A percentile compares a stretch with the other conserved stretches of the same genome.
These are phyloP conservation scores for Merops nubicus DNA, from an alignment of 2,113 vertebrate species.

Conservation along the genomic window DNA sequence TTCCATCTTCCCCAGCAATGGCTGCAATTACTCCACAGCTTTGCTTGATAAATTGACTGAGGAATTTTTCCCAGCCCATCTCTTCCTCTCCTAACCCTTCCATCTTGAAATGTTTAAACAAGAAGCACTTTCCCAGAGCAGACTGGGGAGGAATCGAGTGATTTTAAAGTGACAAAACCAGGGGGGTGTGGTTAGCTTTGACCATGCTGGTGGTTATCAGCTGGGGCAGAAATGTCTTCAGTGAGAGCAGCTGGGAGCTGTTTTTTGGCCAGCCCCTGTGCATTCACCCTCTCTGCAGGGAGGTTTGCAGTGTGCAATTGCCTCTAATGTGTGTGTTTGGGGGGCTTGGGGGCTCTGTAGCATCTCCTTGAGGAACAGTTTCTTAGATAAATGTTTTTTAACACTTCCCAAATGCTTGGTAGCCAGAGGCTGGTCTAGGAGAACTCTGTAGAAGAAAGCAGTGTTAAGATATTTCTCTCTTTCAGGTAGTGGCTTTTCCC, in stretches of 20 bases:
- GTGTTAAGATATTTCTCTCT: background rate
- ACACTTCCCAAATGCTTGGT: background rate
- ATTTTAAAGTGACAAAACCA: accelerated
- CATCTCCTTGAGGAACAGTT: background rate
- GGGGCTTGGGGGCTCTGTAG: background rate
- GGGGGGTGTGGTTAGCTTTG: background rate
- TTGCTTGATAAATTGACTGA: background rate
- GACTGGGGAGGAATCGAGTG: background rate
- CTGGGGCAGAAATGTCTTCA: background rate
- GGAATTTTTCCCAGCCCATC: background rate
- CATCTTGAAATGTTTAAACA: background rate
- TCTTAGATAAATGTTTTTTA: background rate
- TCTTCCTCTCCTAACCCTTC: background rate
- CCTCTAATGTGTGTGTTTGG: background rate
- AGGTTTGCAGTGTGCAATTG: background rate
- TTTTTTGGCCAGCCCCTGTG: background rate
- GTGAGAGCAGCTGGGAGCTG: background rate
- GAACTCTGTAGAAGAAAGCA: background rate
- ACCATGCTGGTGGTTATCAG: background rate
- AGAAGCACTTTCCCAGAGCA: accelerated
- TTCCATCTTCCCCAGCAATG: background rate
- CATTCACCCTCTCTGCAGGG: background rate
- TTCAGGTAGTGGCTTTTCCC: background rate
- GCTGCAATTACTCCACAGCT: background rate
- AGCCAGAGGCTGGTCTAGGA: background rate